These are phyloP conservation scores for Remorina albescens DNA, from an alignment of 2,797 vertebrate species.

Conservation along the genomic window DNA sequence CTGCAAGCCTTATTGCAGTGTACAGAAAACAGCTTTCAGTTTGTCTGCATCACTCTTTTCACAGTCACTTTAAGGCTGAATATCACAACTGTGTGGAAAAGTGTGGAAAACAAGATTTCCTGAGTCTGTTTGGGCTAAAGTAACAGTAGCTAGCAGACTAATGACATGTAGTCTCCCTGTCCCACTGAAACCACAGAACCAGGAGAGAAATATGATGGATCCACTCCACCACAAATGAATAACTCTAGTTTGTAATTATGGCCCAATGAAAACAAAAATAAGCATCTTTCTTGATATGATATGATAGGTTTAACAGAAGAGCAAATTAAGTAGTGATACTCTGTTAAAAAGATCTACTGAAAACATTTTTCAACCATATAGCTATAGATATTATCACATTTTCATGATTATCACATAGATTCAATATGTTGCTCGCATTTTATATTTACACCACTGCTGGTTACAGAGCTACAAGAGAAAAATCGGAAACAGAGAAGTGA, in stretches of 20 bases:
- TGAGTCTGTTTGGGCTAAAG: slow-evolving; percentile 1
- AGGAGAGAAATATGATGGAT: slow-evolving; percentile 52
- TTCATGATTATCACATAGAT: too few species aligned
- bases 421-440: slow-evolving; percentile 7
- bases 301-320: slow-evolving; percentile 25
- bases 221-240: slow-evolving; percentile 52
- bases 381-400: too few species aligned
- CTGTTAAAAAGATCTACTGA: slow-evolving; percentile 5
- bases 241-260: slow-evolving; percentile 62
- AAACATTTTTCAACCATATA: slow-evolving; percentile 7
- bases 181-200: slow-evolving; percentile 35
- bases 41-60: not conserved
- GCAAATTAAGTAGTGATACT: not conserved
- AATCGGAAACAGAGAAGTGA: slow-evolving; percentile 39
- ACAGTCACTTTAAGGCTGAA: not conserved
- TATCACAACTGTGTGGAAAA: slow-evolving; percentile 1
- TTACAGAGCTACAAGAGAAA: slow-evolving; percentile 22
- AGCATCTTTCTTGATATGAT: slow-evolving; percentile 22
- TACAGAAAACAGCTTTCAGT: not conserved
- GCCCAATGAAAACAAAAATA: slow-evolving; percentile 58
- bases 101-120: not conserved
- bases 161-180: slow-evolving; percentile 32
- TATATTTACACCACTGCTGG: slow-evolving; percentile 16
- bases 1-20: not conserved
- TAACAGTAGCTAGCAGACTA: slow-evolving; percentile 24